A percentile compares a stretch with the other conserved stretches of the same genome.
Evolutionary conservation across 30 jellyfish, hydroid and myxozoan species (phyloP).

Genomic region (Turritopsis rubra): DNA sequence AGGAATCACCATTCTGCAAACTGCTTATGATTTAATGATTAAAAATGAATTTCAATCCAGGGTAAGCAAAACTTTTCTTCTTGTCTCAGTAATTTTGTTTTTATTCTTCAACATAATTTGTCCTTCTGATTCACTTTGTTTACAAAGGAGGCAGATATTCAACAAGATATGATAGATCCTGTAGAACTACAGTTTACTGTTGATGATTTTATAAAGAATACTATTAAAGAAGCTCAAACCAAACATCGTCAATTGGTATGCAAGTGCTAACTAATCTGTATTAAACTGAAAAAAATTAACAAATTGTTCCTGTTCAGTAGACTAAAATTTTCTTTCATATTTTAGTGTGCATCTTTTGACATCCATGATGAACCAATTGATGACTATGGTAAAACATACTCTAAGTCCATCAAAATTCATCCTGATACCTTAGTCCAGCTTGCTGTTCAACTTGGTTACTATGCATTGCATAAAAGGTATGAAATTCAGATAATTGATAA

Average conservation of each 20-base stretch:
- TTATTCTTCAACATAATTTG: neutral
- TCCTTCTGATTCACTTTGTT: neutral
- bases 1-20: neutral
- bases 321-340: neutral
- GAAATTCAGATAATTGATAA: neutral
- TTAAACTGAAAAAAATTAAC: neutral
- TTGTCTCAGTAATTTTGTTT: neutral
- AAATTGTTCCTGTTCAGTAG: neutral
- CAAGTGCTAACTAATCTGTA: no score
- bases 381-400: constrained; percentile 47
- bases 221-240: constrained; percentile 35
- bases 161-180: constrained; percentile 29
- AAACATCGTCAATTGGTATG: constrained; percentile 43
- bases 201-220: constrained; percentile 34
- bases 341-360: constrained; percentile 28
- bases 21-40: neutral
- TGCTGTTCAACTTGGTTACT: constrained; percentile 81
- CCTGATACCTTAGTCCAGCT: constrained; percentile 77
- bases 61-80: neutral
- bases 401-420: constrained; percentile 43
- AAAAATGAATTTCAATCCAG: neutral
- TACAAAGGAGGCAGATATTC: constrained; percentile 6
- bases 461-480: constrained; percentile 57
- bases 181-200: constrained; percentile 50
- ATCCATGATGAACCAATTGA: constrained; percentile 39